phyloP scores from a whole-genome alignment of 2,113 vertebrate genomes.

The Puntigrus tetrazona region DNA sequence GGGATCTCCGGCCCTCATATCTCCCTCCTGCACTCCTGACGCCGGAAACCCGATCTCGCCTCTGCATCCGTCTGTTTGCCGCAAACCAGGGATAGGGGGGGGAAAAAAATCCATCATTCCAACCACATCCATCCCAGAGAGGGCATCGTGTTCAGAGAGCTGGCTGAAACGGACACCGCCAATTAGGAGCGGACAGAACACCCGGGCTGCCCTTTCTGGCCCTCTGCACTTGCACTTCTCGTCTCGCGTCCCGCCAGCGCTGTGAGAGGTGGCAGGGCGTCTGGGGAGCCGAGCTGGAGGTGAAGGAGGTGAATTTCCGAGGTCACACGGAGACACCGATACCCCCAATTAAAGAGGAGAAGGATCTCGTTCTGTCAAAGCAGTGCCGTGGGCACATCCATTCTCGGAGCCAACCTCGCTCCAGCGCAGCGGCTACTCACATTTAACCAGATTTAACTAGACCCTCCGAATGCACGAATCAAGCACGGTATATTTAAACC shows the following conservation, averaged over 20 bases:
- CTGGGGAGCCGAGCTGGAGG: constrained; percentile 44
- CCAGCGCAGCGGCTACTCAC: neutral
- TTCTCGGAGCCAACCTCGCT: neutral
- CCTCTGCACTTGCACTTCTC: constrained; percentile 1
- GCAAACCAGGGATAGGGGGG: constrained; percentile 26
- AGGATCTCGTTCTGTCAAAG: constrained; percentile 56
- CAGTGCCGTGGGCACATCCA: constrained; percentile 27
- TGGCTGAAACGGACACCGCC: constrained; percentile 69
- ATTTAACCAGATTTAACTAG: constrained; percentile 1
- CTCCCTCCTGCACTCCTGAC: constrained; percentile 50
- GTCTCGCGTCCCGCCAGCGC: neutral
- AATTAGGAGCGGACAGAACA: constrained; percentile 57
- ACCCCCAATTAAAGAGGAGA: constrained; percentile 59
- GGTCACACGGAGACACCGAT: constrained; percentile 52
- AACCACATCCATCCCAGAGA: constrained; percentile 61
- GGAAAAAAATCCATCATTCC: constrained; percentile 39
- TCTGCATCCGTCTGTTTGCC: constrained; percentile 41
- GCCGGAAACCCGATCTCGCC: constrained; percentile 56
- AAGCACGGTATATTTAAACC: neutral
- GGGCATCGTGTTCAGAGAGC: constrained; percentile 66
- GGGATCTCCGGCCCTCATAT: constrained; percentile 56
- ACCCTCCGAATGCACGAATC: neutral
- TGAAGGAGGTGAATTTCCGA: constrained; percentile 52
- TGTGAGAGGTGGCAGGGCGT: neutral
- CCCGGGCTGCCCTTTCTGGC: constrained; percentile 39